Conservation (phyloP, 2,888 invertebrate genomes). For the Lasioglossum calceatum region DNA sequence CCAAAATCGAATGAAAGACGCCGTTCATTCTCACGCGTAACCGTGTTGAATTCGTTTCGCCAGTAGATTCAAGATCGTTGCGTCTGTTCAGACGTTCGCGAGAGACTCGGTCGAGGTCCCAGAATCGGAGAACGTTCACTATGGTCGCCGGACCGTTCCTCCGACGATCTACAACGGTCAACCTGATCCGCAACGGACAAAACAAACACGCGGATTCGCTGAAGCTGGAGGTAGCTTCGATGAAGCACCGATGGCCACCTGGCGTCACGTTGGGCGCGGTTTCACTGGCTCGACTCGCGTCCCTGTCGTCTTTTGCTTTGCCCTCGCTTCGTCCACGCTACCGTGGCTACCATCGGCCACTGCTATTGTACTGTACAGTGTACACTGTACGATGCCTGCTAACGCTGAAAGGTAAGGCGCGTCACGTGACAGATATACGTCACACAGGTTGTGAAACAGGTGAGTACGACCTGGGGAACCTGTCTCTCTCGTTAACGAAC, state of each 20-base stretch:
- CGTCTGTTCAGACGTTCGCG: neutral
- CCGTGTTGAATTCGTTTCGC: neutral
- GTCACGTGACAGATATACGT: constrained; percentile 82
- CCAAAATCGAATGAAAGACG: constrained; percentile 18
- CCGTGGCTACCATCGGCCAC: constrained; percentile 38
- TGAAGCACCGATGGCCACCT: constrained; percentile 66
- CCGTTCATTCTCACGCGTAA: constrained; percentile 6
- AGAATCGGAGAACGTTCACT: neutral
- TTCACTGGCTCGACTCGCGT: constrained; percentile 66
- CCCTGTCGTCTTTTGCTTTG: constrained; percentile 47
- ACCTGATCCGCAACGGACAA: neutral
- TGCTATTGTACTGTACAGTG: constrained; percentile 46
- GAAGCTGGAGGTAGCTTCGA: constrained; percentile 16
- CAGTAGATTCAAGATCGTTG: neutral
- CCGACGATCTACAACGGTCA: neutral
- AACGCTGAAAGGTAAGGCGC: constrained; percentile 64
- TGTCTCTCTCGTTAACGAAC: constrained; percentile 2
- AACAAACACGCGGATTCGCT: neutral
- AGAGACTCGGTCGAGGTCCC: neutral
- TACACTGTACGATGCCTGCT: constrained; percentile 65
- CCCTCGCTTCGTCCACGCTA: constrained; percentile 56
- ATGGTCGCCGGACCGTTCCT: neutral
- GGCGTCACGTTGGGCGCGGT: constrained; percentile 82
- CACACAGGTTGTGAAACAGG: constrained; percentile 84
- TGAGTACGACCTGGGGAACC: constrained; percentile 62